Conservation (phyloP, 1,140 invertebrate genomes). For the Colletes latitarsis region DNA sequence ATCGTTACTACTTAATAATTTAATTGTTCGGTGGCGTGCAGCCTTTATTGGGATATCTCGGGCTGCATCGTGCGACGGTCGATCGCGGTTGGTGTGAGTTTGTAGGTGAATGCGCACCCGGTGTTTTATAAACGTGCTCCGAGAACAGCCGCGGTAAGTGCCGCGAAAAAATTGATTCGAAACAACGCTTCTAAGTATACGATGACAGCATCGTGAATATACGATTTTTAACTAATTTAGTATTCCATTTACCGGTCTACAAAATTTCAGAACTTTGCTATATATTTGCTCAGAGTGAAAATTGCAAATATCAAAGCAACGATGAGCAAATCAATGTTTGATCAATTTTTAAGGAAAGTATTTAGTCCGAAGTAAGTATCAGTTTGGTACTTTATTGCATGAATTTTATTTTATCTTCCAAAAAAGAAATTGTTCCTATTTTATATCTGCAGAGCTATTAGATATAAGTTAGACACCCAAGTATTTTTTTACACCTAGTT, state of each 20-base stretch:
- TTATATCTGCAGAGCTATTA: too few species aligned
- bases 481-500: too few species aligned
- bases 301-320: too few species aligned
- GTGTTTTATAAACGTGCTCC: slow-evolving; percentile 20
- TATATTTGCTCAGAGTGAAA: too few species aligned
- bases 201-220: neutral
- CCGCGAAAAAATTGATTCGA: neutral
- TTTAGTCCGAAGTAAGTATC: too few species aligned
- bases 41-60: slow-evolving; percentile 78
- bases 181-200: neutral
- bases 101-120: neutral
- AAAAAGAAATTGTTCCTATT: too few species aligned
- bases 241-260: neutral
- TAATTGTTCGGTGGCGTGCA: slow-evolving; percentile 80
- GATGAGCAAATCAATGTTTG: too few species aligned
- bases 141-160: neutral
- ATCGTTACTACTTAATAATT: slow-evolving; percentile 80
- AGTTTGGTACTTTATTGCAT: too few species aligned
- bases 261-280: too few species aligned
- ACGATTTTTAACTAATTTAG: neutral
- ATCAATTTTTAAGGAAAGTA: too few species aligned
- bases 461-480: too few species aligned
- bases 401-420: too few species aligned
- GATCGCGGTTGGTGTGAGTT: neutral
- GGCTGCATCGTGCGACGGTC: slow-evolving; percentile 67